Evolutionary conservation across 2,888 invertebrate genomes (phyloP).

Genomic region (Epiperipatus broadwayi): DNA sequence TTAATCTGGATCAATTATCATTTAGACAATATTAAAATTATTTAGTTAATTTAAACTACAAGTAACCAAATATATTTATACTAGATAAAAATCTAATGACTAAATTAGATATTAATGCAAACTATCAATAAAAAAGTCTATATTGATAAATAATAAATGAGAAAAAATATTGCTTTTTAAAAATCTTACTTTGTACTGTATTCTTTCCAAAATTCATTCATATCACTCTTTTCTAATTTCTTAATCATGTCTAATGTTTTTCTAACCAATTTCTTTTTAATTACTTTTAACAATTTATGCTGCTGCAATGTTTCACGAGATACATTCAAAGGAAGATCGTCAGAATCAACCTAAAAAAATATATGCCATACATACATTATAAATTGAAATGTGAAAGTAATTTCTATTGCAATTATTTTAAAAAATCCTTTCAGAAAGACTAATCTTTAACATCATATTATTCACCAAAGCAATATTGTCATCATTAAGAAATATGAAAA

Average conservation of each 20-base stretch:
- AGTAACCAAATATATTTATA: no score
- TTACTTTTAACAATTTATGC: slow-evolving; percentile 84
- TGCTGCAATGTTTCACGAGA: slow-evolving; percentile 95
- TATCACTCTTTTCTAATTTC: slow-evolving; percentile 73
- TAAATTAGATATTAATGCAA: neutral
- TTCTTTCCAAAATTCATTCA: slow-evolving; percentile 93
- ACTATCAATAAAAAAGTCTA: slow-evolving; percentile 1
- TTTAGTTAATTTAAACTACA: no score
- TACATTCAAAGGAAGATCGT: slow-evolving; percentile 93
- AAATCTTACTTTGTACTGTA: slow-evolving; percentile 74
- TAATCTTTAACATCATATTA: no score
- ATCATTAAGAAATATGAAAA: no score
- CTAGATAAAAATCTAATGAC: slow-evolving; percentile 6
- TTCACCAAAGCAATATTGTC: no score
- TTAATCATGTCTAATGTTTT: slow-evolving; percentile 96
- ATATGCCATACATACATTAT: no score
- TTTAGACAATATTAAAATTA: no score
- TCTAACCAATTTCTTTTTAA: slow-evolving; percentile 93
- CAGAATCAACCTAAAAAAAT: slow-evolving; percentile 53
- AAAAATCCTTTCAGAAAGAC: no score
- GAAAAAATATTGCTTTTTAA: no score
- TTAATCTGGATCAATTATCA: no score
- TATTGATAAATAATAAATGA: slow-evolving; percentile 7
- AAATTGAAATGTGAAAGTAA: neutral
- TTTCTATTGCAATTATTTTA: no score